A percentile compares a stretch with the other conserved stretches of the same genome.
phyloP scores from a whole-genome alignment of 2,113 vertebrate genomes.

The Phaethornis superciliosus region DNA sequence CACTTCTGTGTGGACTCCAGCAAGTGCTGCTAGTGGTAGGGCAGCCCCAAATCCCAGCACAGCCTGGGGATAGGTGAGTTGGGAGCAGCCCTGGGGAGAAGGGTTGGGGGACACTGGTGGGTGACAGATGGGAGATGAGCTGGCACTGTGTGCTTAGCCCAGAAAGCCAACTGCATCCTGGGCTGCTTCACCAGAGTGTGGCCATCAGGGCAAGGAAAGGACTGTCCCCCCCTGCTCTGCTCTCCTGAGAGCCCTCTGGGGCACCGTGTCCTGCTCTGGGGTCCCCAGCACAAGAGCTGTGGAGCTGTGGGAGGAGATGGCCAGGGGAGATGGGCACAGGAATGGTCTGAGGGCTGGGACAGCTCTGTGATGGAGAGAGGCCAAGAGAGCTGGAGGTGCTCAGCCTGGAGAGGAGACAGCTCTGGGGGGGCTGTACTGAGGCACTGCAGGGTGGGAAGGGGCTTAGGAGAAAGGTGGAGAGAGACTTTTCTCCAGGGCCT shows the following conservation, averaged over 20 bases:
- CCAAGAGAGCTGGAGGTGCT: background rate
- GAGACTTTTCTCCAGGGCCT: no score
- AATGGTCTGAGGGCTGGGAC: background rate
- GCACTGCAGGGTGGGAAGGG: no score
- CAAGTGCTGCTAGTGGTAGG: fast-evolving
- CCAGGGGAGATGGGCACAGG: background rate
- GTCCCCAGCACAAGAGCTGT: background rate
- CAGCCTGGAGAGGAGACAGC: background rate
- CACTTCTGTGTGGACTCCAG: background rate
- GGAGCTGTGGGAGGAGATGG: background rate
- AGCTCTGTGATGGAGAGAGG: background rate
- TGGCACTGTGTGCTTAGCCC: no score
- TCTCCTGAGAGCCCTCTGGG: background rate
- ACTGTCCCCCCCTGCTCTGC: no score
- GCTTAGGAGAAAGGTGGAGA: background rate
- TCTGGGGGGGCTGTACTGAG: fast-evolving
- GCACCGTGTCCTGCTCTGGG: background rate
- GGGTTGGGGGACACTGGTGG: no score
- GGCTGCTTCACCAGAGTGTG: no score
- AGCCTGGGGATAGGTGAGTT: background rate
- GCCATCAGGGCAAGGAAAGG: no score
- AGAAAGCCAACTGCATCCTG: no score
- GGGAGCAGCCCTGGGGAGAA: background rate
- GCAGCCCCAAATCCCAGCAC: background rate
- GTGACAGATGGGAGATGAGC: no score